Evolutionary conservation across 1,140 invertebrate genomes (phyloP), one percentile per base, ranked within the genome.

Genomic region (Diploscapter pachys): DNA sequence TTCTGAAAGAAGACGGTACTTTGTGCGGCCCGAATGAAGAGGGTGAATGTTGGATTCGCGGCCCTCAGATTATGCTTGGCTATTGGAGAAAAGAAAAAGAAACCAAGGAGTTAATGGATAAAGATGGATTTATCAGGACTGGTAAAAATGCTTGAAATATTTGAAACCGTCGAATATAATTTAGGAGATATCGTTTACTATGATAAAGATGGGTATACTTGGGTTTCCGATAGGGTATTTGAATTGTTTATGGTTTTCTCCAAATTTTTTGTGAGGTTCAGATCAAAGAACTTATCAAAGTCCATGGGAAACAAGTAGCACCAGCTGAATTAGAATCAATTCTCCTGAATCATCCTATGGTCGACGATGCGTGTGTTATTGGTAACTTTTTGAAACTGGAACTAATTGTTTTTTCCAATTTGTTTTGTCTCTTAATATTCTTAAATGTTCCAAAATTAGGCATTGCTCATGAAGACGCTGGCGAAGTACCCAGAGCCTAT

Each of bases 251-350:
- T 31, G 31, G 31, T 1, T 31, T 31, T 31, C 31, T 31, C 31
- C 31, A 31, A 31, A 1, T 31, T 31, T 31, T 31, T 31, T 31
- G 31, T 31, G 31, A 31, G 31, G 31, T 31, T 31, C 31, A 31
- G 31, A 31, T 74, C 9, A 74, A 74, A 48, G 73, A 74, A 53
- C 66, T 74, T 56, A 74, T 74, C 59, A 74, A 74, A 63, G 73
- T 74, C 5, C 49, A 74, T 55, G 73, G 53, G 31, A 74, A 74
- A 69, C 73, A 74, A 65, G 66, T 68, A 31, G 61, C 73, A 3
- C 73, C 73, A 3, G 73, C 73, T 31, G 72, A 74, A 31, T 57
- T 74, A 54, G 73, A 74, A 54, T 74, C 73, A 5, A 54, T 74
- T 3, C 53, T 69, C 55, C 51, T 74, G 51, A 67, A 74, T 52